A percentile compares a stretch with the other conserved stretches of the same genome.
These are phyloP conservation scores for Marcusenius ussheri DNA, from an alignment of 2,113 vertebrate species.

Conservation along the genomic window DNA sequence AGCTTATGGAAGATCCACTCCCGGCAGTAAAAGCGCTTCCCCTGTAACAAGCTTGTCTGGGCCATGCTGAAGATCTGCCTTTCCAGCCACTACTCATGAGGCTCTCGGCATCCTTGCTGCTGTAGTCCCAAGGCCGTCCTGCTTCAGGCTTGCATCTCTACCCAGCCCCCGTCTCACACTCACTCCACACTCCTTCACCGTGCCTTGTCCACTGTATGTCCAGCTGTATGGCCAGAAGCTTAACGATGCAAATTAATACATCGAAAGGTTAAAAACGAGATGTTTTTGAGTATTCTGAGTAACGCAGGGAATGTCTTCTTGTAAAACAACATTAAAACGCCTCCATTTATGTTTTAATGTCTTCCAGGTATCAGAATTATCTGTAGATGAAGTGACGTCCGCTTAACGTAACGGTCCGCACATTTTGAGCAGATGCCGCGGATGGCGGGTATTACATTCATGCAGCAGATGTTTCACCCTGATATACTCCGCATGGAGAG, in stretches of 20 bases:
- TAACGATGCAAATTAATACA: neutral
- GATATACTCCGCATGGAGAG: neutral
- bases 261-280: neutral
- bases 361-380: neutral
- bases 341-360: neutral
- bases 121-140: constrained; percentile 28
- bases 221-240: neutral
- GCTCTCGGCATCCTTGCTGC: constrained; percentile 42
- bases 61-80: constrained; percentile 72
- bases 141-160: constrained; percentile 26
- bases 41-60: constrained; percentile 91
- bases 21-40: constrained; percentile 94
- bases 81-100: constrained; percentile 66
- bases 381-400: neutral
- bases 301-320: neutral
- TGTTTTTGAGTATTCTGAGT: neutral
- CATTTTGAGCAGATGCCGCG: neutral
- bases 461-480: neutral
- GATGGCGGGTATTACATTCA: neutral
- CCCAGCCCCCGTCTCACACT: neutral
- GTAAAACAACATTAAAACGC: neutral
- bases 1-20: constrained; percentile 99
- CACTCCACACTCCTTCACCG: neutral
- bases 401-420: neutral
- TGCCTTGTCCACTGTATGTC: neutral